Evolutionary conservation across 2,113 vertebrate genomes (phyloP).

Genomic region (Plecotus auritus): DNA sequence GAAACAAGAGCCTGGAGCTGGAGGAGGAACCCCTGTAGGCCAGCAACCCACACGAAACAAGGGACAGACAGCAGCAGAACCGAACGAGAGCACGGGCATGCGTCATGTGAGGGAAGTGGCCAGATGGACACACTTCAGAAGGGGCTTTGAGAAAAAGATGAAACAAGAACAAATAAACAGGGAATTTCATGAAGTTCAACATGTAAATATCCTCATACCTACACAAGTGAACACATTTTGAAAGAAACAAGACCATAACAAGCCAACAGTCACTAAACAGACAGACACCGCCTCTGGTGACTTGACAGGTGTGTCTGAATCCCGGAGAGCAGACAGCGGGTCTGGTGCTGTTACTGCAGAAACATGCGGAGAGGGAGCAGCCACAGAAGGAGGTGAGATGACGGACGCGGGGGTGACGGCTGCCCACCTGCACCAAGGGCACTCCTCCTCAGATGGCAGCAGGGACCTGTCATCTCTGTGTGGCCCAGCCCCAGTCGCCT

Average conservation of each 20-base stretch:
- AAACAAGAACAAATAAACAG: background rate
- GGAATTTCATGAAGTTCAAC: background rate
- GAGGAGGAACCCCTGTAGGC: background rate
- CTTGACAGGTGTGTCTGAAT: background rate
- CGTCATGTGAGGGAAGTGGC: background rate
- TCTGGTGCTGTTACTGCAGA: background rate
- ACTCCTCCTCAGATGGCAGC: background rate
- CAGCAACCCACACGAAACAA: background rate
- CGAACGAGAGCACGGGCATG: background rate
- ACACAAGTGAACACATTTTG: background rate
- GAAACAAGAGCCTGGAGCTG: background rate
- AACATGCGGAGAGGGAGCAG: background rate
- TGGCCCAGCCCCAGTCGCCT: background rate
- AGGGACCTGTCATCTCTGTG: background rate
- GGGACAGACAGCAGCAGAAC: background rate
- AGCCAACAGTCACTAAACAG: background rate
- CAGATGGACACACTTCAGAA: background rate
- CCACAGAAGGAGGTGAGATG: background rate
- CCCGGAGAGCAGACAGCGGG: background rate
- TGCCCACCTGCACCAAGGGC: background rate
- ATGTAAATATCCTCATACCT: accelerated
- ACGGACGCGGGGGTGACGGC: background rate
- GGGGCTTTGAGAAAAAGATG: background rate
- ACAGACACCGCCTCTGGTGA: background rate
- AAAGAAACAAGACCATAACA: background rate